Evolutionary conservation across 1,140 invertebrate species (phyloP), one percentile per base, ranked within the genome.

Genomic region (Cotesia chilonis): DNA sequence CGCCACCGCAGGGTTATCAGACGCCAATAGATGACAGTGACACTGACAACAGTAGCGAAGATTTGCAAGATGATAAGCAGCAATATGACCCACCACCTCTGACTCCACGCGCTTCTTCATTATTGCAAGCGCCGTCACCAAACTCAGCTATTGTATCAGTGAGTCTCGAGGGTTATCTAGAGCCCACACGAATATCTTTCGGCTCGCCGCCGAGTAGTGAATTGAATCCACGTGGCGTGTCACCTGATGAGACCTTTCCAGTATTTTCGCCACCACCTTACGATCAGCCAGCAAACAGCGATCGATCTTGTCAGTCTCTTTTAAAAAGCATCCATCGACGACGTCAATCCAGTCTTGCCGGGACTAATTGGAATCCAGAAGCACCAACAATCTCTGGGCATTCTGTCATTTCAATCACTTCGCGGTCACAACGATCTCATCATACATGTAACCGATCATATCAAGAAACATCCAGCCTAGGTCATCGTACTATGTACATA

Each of bases 141-240:
- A 94, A 93, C 76, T 96, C 94, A 1, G 94, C 95, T 0, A 89
- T 94, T 1, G 91, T 94, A 87, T 94, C 94, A 1, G 90, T 92
- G 10, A 94, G 94, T 3, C 89, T 96, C 3, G 95, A 96, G 69
- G 94, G 92, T 3, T 97, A 95, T 80, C 87, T 96, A 57, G 95
- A 96, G 74, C 93, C 93, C 0, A 89, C 91, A 4, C 87, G 92
- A 35, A 92, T 94, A 70, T 94, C 93, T 2, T 93, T 93, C 80
- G 91, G 92, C 68, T 93, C 93, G 2, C 93, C 93, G 1, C 92
- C 93, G 0, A 90, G 89, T 72, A 93, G 92, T 52, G 92, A 92
- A 76, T 81, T 92, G 3, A 89, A 91, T 72, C 89, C 90, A 2
- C 88, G 91, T 12, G 90, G 89, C 41, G 89, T 89, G 59, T 92